phyloP scores from a whole-genome alignment of 2,113 vertebrate species.

The Syngnathus scovelli region DNA sequence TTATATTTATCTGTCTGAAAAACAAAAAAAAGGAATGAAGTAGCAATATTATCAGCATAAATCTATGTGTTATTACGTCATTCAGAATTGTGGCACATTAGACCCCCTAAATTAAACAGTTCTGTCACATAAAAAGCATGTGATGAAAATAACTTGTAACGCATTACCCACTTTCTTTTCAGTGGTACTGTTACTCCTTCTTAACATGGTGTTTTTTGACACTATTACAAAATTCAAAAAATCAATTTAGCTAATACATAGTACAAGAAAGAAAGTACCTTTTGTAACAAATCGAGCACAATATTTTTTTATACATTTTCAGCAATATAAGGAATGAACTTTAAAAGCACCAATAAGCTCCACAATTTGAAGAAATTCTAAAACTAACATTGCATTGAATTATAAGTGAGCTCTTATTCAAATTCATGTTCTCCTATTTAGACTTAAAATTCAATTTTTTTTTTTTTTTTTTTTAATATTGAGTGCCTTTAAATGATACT shows the following conservation, averaged over 20 bases:
- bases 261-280: neutral
- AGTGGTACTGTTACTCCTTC: neutral
- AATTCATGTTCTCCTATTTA: neutral
- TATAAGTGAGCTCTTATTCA: neutral
- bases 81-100: no score
- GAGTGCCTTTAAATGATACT: constrained; percentile 8
- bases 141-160: no score
- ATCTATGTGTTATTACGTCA: no score
- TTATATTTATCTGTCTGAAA: neutral
- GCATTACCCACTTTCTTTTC: neutral
- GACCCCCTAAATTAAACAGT: no score
- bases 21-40: neutral
- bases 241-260: neutral
- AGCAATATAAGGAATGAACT: neutral
- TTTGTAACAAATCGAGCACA: constrained; percentile 26
- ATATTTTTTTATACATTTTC: constrained; percentile 23
- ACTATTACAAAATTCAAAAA: neutral
- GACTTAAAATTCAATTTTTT: no score
- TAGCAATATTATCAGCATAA: no score
- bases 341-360: neutral
- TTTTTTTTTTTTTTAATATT: neutral
- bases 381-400: constrained; percentile 3
- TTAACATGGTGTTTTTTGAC: neutral
- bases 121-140: no score
- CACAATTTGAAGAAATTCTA: neutral